These are phyloP conservation scores for Lichenostomus cassidix DNA, from an alignment of 2,113 vertebrate genomes.

Conservation along the genomic window DNA sequence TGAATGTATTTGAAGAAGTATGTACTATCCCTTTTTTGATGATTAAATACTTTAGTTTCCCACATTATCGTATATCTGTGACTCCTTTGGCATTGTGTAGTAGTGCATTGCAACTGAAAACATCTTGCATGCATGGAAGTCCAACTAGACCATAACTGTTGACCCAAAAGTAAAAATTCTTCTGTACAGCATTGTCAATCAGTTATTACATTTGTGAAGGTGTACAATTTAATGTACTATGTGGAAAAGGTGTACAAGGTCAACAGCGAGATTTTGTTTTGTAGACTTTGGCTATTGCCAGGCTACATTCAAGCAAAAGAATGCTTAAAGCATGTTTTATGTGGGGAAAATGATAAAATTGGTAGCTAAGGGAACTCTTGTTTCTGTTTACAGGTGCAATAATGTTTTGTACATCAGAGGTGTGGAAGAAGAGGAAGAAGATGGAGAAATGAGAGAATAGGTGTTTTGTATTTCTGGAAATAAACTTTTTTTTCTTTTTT, in stretches of 20 bases:
- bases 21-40: not conserved
- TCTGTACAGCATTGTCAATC: fast-evolving
- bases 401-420: constrained; percentile 98
- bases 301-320: not conserved
- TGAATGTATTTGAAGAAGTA: not conserved
- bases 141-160: not conserved
- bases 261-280: not conserved
- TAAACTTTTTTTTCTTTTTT: constrained; percentile 55
- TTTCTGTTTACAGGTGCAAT: constrained; percentile 86
- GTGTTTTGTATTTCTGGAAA: constrained; percentile 76
- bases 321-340: not conserved
- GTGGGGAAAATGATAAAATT: not conserved
- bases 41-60: not conserved
- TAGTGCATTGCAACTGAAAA: not conserved
- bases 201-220: not conserved
- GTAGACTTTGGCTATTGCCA: not conserved
- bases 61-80: fast-evolving
- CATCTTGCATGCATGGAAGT: not conserved
- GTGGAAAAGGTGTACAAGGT: not conserved
- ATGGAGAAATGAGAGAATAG: constrained; percentile 98
- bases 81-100: not conserved
- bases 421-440: constrained; percentile 98
- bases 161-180: not conserved
- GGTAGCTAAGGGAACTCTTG: not conserved
- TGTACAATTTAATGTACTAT: fast-evolving